Base-by-base conservation (phyloP, 2,888 invertebrate species). In the Crioceris asparagi region DNA sequence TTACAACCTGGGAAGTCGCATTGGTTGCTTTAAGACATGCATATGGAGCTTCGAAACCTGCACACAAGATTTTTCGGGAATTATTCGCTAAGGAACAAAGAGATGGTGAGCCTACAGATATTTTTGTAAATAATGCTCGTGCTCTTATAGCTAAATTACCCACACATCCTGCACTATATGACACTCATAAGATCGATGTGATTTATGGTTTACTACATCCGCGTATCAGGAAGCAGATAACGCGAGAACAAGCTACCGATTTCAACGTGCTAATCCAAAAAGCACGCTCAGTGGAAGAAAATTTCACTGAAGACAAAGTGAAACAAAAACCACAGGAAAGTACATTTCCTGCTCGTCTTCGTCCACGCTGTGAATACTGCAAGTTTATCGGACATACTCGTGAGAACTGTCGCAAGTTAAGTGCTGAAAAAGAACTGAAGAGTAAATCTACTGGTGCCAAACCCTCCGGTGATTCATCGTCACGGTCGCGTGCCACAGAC, bases 1-100 rank as follows among this genome's bases (percentile, higher is more conserved):
- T 45, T 4, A 25, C 18, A 10, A 38, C 42, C 11, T 51, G 41
- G 43, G 26, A 39, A 8, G 41, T 37, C 4, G 47, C 43, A 6
- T 5, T 49, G 3, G 35, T 32, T 8, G 31, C 29, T n/a, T 33
- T 50, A 14, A 14, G 38, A 8, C 45, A 42, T 32, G 41, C 38
- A 15, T 49, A 44, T n/a, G n/a, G n/a, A n/a, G n/a, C n/a, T n/a
- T n/a, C n/a, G n/a, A n/a, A n/a, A n/a, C n/a, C n/a, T n/a, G n/a
- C n/a, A n/a, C n/a, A n/a, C n/a, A n/a, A n/a, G n/a, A n/a, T n/a
- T n/a, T n/a, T n/a, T n/a, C n/a, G n/a, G n/a, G n/a, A n/a, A n/a
- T n/a, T n/a, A n/a, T n/a, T n/a, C n/a, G n/a, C n/a, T n/a, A n/a
- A n/a, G n/a, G n/a, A n/a, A n/a, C n/a, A n/a, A n/a, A n/a, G n/a